phyloP scores from a whole-genome alignment of 2,113 vertebrate genomes.

The Mormyrus lacerda region DNA sequence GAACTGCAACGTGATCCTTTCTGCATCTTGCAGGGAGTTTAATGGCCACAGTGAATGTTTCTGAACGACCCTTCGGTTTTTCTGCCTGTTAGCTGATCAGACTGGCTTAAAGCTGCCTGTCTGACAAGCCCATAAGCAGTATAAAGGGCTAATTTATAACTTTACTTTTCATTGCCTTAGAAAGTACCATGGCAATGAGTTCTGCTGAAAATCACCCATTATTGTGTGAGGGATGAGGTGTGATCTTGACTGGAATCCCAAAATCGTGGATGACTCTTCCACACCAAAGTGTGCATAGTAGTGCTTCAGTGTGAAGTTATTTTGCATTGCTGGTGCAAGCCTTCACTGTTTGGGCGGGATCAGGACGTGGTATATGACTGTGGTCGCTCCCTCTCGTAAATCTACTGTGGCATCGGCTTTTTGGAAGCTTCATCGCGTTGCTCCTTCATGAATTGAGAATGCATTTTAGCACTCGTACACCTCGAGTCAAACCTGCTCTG shows the following conservation, averaged over 20 bases:
- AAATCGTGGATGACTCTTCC: neutral
- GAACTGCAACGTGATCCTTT: neutral
- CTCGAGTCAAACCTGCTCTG: neutral
- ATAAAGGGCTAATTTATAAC: slow-evolving; percentile 7
- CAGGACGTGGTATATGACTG: neutral
- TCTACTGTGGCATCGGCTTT: neutral
- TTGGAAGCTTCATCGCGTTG: neutral
- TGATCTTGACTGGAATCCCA: neutral
- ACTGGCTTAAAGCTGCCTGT: slow-evolving; percentile 12
- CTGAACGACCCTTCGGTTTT: neutral
- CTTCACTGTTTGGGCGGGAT: neutral
- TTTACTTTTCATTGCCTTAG: neutral
- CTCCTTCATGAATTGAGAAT: neutral
- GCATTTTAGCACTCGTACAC: neutral
- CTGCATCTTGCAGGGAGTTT: slow-evolving; percentile 7
- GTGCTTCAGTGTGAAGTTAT: neutral
- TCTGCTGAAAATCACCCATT: neutral
- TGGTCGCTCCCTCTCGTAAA: neutral
- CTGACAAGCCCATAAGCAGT: neutral
- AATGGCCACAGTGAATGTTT: slow-evolving; percentile 1
- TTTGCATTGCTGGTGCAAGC: neutral
- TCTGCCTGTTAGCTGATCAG: neutral
- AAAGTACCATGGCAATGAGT: neutral
- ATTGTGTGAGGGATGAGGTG: neutral
- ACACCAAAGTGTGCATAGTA: neutral